A percentile compares a stretch with the other conserved stretches of the same genome.
Conservation (phyloP, 2,888 invertebrate species). For the Drosophila lutescens region DNA sequence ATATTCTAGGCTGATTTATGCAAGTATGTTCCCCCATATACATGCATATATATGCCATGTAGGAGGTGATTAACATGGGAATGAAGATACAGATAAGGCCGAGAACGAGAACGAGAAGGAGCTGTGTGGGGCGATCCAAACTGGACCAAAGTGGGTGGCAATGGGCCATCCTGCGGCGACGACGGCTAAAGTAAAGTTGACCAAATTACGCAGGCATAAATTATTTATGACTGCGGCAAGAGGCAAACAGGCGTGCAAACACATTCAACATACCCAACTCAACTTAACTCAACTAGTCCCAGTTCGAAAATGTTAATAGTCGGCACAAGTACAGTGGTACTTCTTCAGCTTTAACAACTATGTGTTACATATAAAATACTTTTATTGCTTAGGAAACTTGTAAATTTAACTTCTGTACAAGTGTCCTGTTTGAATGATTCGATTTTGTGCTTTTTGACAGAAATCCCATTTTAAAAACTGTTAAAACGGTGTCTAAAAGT, state of each 20-base stretch:
- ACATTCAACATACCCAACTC: conserved; percentile 38
- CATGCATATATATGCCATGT: conserved; percentile 19
- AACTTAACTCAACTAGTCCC: conserved; percentile 27
- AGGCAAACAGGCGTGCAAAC: conserved; percentile 62
- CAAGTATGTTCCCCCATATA: conserved; percentile 4
- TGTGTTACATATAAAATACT: background rate
- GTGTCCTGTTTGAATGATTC: too few relatives aligned
- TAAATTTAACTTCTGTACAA: too few relatives aligned
- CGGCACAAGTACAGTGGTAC: conserved; percentile 24
- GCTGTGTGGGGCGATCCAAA: background rate
- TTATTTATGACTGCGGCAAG: conserved; percentile 74
- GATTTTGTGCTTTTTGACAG: too few relatives aligned
- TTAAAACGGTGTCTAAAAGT: background rate
- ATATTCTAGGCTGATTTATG: conserved; percentile 67
- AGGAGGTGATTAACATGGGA: conserved; percentile 52
- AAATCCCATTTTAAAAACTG: too few relatives aligned
- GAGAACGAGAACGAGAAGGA: background rate
- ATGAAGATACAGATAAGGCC: conserved; percentile 43
- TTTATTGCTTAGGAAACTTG: background rate
- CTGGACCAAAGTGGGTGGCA: conserved; percentile 7
- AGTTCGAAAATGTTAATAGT: conserved; percentile 39
- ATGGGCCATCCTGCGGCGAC: conserved; percentile 12
- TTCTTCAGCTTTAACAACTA: background rate
- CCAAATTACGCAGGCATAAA: conserved; percentile 76
- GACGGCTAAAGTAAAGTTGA: conserved; percentile 57